Percentiles rank a stretch among this genome's conserved stretches.
phyloP scores from a whole-genome alignment of 2,797 vertebrate genomes.

The Saguinus oedipus region DNA sequence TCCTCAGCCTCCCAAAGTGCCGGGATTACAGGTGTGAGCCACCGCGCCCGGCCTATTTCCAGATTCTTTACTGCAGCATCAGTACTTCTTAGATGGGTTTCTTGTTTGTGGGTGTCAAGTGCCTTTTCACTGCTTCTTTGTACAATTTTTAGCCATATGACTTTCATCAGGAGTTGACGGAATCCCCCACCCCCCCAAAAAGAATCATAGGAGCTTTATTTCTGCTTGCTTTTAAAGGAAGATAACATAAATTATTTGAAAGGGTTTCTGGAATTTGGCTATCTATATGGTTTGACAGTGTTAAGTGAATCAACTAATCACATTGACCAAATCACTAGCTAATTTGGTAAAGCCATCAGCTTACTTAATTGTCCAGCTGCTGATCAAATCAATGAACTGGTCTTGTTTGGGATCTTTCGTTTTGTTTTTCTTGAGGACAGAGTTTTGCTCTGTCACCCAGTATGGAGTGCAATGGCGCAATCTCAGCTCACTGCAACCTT shows the following conservation, averaged over 20 bases:
- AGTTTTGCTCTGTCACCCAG: too few relatives aligned
- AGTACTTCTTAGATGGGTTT: not conserved
- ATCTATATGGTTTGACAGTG: not conserved
- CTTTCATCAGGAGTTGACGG: not conserved
- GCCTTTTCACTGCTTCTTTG: not conserved
- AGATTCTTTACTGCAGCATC: not conserved
- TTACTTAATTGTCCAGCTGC: not conserved
- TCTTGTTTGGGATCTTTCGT: not conserved
- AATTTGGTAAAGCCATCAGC: not conserved
- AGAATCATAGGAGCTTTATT: not conserved
- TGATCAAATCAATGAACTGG: not conserved
- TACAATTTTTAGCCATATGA: not conserved
- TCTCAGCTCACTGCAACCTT: too few relatives aligned
- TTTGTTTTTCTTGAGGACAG: not conserved
- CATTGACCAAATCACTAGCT: not conserved
- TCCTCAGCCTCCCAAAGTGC: too few relatives aligned
- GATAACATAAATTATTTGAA: not conserved
- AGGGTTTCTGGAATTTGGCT: constrained; percentile 2
- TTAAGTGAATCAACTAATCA: not conserved
- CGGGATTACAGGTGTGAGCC: too few relatives aligned
- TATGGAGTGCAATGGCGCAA: too few relatives aligned
- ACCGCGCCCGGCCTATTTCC: not conserved
- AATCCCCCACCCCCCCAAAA: not conserved
- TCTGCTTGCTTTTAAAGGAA: constrained; percentile 23
- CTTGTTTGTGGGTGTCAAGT: not conserved